Conservation (phyloP, 1,140 invertebrate species). For the Drosophila nebulosa region DNA sequence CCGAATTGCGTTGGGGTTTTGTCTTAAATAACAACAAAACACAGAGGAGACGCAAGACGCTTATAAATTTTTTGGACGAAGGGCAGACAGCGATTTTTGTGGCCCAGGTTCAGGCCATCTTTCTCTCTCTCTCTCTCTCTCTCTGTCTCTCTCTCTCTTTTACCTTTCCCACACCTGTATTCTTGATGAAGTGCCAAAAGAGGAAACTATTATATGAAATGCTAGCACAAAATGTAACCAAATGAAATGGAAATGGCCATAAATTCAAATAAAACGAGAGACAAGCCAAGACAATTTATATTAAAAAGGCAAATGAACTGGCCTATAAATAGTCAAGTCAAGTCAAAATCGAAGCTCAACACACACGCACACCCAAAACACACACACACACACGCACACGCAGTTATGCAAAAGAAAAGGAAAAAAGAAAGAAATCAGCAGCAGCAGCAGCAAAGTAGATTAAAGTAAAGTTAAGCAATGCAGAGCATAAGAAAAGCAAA, state of each 20-base stretch:
- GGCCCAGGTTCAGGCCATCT: neutral
- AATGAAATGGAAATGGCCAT: constrained; percentile 53
- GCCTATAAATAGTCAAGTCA: constrained; percentile 26
- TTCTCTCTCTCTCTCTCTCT: constrained; percentile 19
- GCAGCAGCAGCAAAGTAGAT: neutral
- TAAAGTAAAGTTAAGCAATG: neutral
- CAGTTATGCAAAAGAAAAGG: neutral
- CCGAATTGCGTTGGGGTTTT: constrained; percentile 68
- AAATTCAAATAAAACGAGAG: constrained; percentile 54
- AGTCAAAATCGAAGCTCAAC: constrained; percentile 8
- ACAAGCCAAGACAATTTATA: constrained; percentile 17
- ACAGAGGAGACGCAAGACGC: constrained; percentile 55
- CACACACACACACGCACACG: neutral
- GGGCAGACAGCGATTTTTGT: neutral
- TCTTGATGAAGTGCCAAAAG: constrained; percentile 42
- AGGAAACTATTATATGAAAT: constrained; percentile 49
- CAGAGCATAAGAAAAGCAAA: too few species aligned
- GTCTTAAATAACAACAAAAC: constrained; percentile 70
- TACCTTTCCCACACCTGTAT: neutral
- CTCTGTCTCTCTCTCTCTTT: neutral
- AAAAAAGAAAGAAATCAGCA: neutral
- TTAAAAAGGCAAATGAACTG: constrained; percentile 22
- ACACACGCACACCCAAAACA: neutral
- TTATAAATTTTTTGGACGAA: constrained; percentile 68
- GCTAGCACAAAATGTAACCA: constrained; percentile 25